Conservation (phyloP, 2,797 vertebrate species). For the Gambusia yucatana region DNA sequence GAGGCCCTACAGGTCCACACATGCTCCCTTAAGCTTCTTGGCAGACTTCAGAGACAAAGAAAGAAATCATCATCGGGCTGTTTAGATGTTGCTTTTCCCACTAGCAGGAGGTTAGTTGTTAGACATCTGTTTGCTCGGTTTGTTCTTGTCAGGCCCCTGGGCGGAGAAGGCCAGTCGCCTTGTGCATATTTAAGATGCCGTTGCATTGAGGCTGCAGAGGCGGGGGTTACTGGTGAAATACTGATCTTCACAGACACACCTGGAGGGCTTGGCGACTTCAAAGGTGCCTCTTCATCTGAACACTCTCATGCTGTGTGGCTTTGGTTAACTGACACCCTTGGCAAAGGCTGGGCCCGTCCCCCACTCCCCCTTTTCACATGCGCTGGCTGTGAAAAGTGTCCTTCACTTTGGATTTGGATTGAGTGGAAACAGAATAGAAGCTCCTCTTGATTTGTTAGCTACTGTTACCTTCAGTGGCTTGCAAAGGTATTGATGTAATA, state of each 20-base stretch:
- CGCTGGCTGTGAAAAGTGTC: constrained; percentile 42
- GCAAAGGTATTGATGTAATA: background rate
- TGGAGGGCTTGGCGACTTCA: constrained; percentile 79
- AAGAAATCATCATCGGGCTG: constrained; percentile 63
- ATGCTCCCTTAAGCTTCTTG: constrained; percentile 64
- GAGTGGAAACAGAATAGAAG: constrained; percentile 33
- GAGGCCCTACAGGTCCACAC: constrained; percentile 72
- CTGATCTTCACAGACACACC: constrained; percentile 80
- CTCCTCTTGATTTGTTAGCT: background rate
- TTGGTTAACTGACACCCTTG: constrained; percentile 74
- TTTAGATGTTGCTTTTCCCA: constrained; percentile 74
- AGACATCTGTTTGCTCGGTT: constrained; percentile 87
- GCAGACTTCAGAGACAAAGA: constrained; percentile 69
- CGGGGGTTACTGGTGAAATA: constrained; percentile 58
- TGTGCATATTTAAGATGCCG: constrained; percentile 81
- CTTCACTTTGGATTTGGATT: constrained; percentile 32
- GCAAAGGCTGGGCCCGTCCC: constrained; percentile 60
- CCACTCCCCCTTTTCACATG: constrained; percentile 9
- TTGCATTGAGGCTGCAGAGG: constrained; percentile 48
- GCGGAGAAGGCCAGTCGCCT: constrained; percentile 58
- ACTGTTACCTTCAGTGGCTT: background rate
- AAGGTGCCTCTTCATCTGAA: constrained; percentile 70
- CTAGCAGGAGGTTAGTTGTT: constrained; percentile 79
- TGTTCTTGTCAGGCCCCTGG: constrained; percentile 78
- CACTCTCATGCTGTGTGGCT: constrained; percentile 70